Evolutionary conservation across 2,888 invertebrate genomes (phyloP), one percentile per base, ranked within the genome.

Genomic region (Drepana falcataria): DNA sequence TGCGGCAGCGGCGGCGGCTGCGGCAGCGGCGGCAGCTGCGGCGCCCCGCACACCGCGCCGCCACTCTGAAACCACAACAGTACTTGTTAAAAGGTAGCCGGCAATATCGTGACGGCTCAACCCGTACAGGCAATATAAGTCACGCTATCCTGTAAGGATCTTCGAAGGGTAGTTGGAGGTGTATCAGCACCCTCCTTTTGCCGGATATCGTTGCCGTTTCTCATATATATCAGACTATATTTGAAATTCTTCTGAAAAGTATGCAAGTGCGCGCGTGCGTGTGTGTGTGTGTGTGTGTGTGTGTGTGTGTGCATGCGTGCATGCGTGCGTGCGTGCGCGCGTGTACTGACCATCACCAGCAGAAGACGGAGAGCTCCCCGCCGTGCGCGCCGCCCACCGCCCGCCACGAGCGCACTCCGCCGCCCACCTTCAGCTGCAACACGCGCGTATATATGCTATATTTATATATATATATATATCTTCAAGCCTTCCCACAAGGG

Each of bases 331-430:
- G 57, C 2, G 49, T 49, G 48, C 21, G 55, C 53, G 61, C 6
- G 41, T 4, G 41, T 7, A 9, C 44, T 44, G 7, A 44, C 55
- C 76, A 82, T 95, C 95, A 95, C 95, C 95, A 95, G 88, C 95
- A 95, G 89, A 94, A 95, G 60, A 95, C 95, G 71, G 95, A 95
- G 66, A 95, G 92, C 88, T 95, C 95, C 52, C 95, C 95, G 68
- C 94, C 87, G 73, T 80, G 82, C 73, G 88, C 93, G 80, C 94
- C 90, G 71, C 93, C 93, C 73, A 93, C 93, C 73, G 93, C 93
- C 69, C 95, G 93, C 95, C 95, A 95, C 68, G 95, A 93, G 56
- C 95, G 94, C 79, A 95, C 95, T 51, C 95, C 83, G 53, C 94
- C 94, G 75, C 94, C 93, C 76, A 95, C 94, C 85, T 95, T 95